Base-by-base conservation (phyloP, 2,113 vertebrate genomes). In the Ctenodactylus gundi region DNA sequence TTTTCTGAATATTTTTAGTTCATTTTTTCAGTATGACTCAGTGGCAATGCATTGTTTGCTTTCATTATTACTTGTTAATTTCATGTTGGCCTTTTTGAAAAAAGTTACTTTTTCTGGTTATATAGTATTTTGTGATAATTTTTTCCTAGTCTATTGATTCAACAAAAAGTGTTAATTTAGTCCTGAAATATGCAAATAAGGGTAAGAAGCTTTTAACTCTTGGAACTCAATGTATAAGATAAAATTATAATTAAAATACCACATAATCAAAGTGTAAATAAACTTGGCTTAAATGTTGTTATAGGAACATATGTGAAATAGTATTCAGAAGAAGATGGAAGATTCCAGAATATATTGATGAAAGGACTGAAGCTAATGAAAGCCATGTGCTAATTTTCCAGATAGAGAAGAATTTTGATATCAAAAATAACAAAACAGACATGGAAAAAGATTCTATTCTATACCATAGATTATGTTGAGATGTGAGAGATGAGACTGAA, bases 51-150 rank as follows among this genome's bases (percentile, higher is more conserved):
- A 29, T 4, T 27, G 0, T 34, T 82, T 3, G 29, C 4, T 68
- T n/a, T 58, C 75, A 15, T 68, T 68, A 76, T 90, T 49, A 93
- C 57, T 92, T 82, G 36, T 55, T 62, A 90, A 80, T 34, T 77
- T 91, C 46, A 1, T 70, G 6, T 75, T 68, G 55, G 7, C 4
- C 23, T 65, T 27, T 62, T 67, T 41, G 0, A 7, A 21, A 76
- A 60, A 70, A 17, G 0, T 3, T 10, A 36, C 51, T 73, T 77
- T 85, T 88, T 67, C 31, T 92, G 17, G 1, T 3, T 8, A 80
- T 7, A 2, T 27, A 67, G 4, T 34, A 81, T 1, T 91, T 88
- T 65, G 53, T 36, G 65, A 83, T 86, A 65, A n/a, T 55, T 78
- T 58, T 41, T 88, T 29, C 27, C 51, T 68, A 85, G 55, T 58